phyloP scores from a whole-genome alignment of 2,888 invertebrate genomes.

The Heliconius ethilla region DNA sequence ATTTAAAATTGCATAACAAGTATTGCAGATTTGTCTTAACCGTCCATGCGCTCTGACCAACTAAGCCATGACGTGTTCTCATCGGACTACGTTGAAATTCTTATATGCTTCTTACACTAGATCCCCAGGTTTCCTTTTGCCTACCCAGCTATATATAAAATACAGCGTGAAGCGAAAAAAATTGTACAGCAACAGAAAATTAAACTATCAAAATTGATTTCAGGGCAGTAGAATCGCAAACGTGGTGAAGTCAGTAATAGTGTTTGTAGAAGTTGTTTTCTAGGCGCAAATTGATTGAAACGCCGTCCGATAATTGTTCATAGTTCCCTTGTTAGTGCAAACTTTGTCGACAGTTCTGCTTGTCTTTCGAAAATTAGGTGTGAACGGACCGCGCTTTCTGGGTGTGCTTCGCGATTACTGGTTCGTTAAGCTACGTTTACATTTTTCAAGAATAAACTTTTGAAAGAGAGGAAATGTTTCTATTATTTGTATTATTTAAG shows the following conservation, averaged over 20 bases:
- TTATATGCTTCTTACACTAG: background rate
- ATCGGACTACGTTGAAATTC: no score
- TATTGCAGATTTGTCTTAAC: no score
- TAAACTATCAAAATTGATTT: slow-evolving; percentile 6
- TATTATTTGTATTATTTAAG: background rate
- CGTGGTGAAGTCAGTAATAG: slow-evolving; percentile 38
- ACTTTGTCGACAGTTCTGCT: slow-evolving; percentile 47
- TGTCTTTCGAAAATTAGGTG: slow-evolving; percentile 42
- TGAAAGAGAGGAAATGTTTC: slow-evolving; percentile 9
- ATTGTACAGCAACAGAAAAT: background rate
- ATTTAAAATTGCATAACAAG: no score
- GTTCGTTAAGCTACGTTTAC: slow-evolving; percentile 21
- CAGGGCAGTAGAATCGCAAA: slow-evolving; percentile 30
- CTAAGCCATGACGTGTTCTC: no score
- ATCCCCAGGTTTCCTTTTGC: background rate
- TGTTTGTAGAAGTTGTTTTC: slow-evolving; percentile 65
- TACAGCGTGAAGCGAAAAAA: background rate
- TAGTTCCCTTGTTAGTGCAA: slow-evolving; percentile 73
- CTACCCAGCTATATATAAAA: background rate
- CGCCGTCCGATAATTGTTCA: slow-evolving; percentile 76
- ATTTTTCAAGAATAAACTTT: background rate
- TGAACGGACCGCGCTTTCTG: slow-evolving; percentile 19
- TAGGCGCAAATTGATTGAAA: slow-evolving; percentile 77
- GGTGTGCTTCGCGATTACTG: slow-evolving; percentile 16
- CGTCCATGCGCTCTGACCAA: no score